Evolutionary conservation across 30 jellyfish, hydroid and myxozoan genomes (phyloP).

Genomic region (Turritopsis rubra): DNA sequence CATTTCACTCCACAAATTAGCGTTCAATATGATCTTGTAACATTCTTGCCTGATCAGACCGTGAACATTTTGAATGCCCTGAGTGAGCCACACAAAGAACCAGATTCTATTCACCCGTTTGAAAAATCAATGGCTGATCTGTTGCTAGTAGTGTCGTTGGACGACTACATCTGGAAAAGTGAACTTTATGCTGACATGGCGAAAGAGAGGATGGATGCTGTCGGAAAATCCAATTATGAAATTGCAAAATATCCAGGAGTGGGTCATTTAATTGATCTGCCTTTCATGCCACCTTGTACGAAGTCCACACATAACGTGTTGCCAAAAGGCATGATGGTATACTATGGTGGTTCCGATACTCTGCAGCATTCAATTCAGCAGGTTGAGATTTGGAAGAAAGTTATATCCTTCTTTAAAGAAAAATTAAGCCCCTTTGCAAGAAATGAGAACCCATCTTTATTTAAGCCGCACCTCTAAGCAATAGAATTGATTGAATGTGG

Average conservation of each 20-base stretch:
- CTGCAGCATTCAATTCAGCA: background rate
- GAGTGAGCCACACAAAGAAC: background rate
- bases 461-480: too few relatives aligned
- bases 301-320: background rate
- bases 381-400: conserved; percentile 23
- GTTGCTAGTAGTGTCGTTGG: conserved; percentile 15
- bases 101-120: conserved; percentile 17
- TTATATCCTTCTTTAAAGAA: conserved; percentile 7
- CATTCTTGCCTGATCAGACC: background rate
- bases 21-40: background rate
- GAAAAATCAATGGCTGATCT: conserved; percentile 22
- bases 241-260: background rate
- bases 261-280: conserved; percentile 31
- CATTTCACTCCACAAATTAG: background rate
- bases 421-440: background rate
- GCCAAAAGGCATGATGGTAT: background rate
- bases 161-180: conserved; percentile 1
- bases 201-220: conserved; percentile 21
- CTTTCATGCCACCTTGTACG: conserved; percentile 25
- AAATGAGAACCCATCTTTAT: background rate
- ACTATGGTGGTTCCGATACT: conserved; percentile 21
- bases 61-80: conserved; percentile 1
- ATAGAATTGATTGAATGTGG: too few relatives aligned
- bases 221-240: conserved; percentile 23
- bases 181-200: conserved; percentile 14